A percentile compares a stretch with the other conserved stretches of the same genome.
Evolutionary conservation across 2,888 invertebrate genomes (phyloP).

Genomic region (Dioctria rufipes): DNA sequence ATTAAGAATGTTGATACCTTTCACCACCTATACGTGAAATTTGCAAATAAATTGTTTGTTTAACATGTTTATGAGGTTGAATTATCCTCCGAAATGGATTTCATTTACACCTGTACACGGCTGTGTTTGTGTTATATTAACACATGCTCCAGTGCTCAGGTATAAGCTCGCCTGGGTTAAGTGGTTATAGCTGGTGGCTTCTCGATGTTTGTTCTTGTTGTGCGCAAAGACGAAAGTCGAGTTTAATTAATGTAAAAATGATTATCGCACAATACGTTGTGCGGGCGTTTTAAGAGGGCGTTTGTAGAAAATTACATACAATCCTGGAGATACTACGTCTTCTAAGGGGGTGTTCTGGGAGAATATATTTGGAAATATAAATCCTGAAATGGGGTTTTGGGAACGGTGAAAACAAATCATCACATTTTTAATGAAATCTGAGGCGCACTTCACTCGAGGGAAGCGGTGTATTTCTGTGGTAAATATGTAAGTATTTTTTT

Average conservation of each 20-base stretch:
- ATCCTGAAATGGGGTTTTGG: no score
- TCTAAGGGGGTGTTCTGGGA: background rate
- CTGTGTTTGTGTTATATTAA: constrained; percentile 32
- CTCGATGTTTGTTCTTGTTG: constrained; percentile 29
- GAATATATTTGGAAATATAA: background rate
- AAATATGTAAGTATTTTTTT: no score
- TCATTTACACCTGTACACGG: constrained; percentile 52
- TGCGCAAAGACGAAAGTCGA: constrained; percentile 49
- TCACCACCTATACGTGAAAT: constrained; percentile 48
- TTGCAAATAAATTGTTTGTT: constrained; percentile 58
- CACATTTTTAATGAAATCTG: no score
- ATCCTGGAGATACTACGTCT: background rate
- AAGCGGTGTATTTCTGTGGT: no score
- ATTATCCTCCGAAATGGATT: constrained; percentile 54
- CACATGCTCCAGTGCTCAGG: constrained; percentile 42
- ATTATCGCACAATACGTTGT: constrained; percentile 32
- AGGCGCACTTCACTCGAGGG: no score
- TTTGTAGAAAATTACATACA: background rate
- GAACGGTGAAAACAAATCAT: no score
- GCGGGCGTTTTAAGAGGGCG: background rate
- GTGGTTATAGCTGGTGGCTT: constrained; percentile 48
- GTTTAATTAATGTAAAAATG: constrained; percentile 52
- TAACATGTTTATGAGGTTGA: constrained; percentile 55
- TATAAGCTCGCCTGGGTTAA: constrained; percentile 33
- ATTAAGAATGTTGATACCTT: constrained; percentile 54